Conservation (phyloP, 2,888 invertebrate species). For the Abrostola triplasia region DNA sequence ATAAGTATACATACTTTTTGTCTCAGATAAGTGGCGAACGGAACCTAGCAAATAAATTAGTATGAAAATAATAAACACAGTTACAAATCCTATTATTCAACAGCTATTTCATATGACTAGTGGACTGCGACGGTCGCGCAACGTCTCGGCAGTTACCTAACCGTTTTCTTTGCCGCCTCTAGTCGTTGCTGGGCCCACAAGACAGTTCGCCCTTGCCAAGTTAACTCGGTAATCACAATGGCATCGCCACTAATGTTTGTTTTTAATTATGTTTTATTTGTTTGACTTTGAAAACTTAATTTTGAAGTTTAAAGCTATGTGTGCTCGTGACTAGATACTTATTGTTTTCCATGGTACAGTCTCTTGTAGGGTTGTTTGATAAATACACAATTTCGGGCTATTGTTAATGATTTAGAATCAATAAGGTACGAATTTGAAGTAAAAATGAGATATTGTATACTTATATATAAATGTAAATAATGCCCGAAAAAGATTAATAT, state of each 20-base stretch:
- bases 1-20: too few relatives aligned
- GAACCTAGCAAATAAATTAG: background rate
- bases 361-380: too few relatives aligned
- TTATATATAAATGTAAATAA: too few relatives aligned
- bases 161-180: conserved; percentile 48
- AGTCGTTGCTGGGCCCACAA: conserved; percentile 50
- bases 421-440: too few relatives aligned
- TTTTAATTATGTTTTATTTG: conserved; percentile 54
- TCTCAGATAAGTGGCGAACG: too few relatives aligned
- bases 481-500: too few relatives aligned
- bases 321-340: too few relatives aligned
- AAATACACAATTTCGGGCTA: background rate
- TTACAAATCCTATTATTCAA: background rate
- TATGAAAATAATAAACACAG: background rate
- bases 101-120: conserved; percentile 15
- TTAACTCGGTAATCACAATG: conserved; percentile 56
- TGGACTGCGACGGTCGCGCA: conserved; percentile 25
- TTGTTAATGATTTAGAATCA: too few relatives aligned
- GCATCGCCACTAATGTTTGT: conserved; percentile 52
- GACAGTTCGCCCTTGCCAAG: conserved; percentile 78
- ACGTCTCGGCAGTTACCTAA: conserved; percentile 18
- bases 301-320: conserved; percentile 17
- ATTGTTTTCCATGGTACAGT: background rate
- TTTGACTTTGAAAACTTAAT: conserved; percentile 54
- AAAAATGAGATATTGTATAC: too few relatives aligned